Base-by-base conservation (phyloP, 2,797 vertebrate genomes). In the Pterois miles region DNA sequence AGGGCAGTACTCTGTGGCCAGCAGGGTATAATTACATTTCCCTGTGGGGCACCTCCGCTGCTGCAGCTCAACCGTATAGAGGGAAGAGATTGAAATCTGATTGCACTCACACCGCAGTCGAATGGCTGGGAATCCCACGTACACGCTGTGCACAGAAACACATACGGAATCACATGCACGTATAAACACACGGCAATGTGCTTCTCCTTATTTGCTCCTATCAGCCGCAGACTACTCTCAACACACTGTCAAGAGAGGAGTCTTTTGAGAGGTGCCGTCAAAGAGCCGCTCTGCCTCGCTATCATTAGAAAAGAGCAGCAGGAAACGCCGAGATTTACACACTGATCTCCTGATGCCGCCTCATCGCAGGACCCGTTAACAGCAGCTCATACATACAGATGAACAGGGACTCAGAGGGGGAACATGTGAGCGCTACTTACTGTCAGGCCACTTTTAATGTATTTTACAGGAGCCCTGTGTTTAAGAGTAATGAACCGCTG, bases 21-120 rank as follows among this genome's bases (percentile, higher is more conserved):
- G 90, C 84, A 80, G 90, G 92, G 86, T 92, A 88, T 93, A 91
- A 93, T 94, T 92, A 93, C 90, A 87, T 90, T 86, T 91, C 88
- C 90, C 91, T 16, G 5, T 65, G 79, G 91, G 91, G 86, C 86
- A 88, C 84, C 87, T 86, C 79, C 14, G 18, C 82, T 67, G 75
- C 88, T 83, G 86, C 88, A 85, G 84, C 92, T 89, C 90, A 86
- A 86, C 81, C 78, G 60, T 85, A 91, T 31, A 91, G 71, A 85
- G 69, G 74, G 60, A 63, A 43, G 71, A 89, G 84, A 93, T 84
- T 89, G 86, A 92, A 92, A 94, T 93, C 91, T 85, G 85, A 92
- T 87, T 90, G 86, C 76, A 54, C 65, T 75, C 18, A 80, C 74
- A 80, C 77, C 58, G 73, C 65, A 65, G 81, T 83, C 10, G 16